A percentile compares a stretch with the other conserved stretches of the same genome.
phyloP scores from a whole-genome alignment of 2,113 vertebrate genomes.

The Psilopsiagon aurifrons region DNA sequence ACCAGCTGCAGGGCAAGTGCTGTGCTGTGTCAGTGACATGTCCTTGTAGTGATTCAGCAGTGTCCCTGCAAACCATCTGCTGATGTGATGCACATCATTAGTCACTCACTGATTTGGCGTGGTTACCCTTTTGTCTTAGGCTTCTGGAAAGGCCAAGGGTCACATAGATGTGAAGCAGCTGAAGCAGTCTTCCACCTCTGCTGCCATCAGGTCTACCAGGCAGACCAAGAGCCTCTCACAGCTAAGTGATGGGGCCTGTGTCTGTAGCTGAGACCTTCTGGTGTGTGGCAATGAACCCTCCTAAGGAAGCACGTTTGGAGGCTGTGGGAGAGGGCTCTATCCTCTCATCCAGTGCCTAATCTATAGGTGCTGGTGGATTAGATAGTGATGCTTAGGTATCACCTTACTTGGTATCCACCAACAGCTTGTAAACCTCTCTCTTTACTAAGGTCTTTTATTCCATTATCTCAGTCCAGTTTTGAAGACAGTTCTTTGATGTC shows the following conservation, averaged over 20 bases:
- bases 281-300: neutral
- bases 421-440: neutral
- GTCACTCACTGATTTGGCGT: slow-evolving; percentile 36
- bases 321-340: neutral
- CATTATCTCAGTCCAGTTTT: neutral
- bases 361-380: neutral
- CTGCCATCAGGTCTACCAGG: neutral
- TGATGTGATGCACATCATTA: slow-evolving; percentile 16
- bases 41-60: neutral
- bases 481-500: neutral
- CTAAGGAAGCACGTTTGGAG: neutral
- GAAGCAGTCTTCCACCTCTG: neutral
- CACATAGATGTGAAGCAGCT: neutral
- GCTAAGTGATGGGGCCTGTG: neutral
- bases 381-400: neutral
- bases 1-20: neutral
- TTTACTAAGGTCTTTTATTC: neutral
- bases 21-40: neutral
- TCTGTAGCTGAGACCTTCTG: neutral
- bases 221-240: neutral
- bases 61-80: neutral
- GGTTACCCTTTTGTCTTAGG: neutral
- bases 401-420: neutral
- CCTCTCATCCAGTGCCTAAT: neutral
- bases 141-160: slow-evolving; percentile 14